A percentile compares a stretch with the other conserved stretches of the same genome.
Conservation (phyloP, 2,113 vertebrate species). For the Salvelinus namaycush region DNA sequence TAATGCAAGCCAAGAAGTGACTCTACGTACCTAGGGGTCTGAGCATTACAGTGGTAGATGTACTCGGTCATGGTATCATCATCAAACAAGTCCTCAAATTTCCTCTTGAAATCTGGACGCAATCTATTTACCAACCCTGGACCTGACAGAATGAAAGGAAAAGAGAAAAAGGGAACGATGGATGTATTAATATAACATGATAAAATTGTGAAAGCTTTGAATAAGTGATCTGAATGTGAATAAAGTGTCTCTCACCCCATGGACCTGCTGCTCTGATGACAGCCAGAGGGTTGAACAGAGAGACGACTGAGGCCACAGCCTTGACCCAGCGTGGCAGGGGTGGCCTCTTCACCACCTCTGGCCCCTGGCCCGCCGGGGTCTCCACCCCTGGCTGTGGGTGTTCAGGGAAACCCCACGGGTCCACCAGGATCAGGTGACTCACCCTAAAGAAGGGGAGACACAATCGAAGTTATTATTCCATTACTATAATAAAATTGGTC, state of each 20-base stretch:
- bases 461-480: too few species aligned
- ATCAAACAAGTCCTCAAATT: conserved; percentile 87
- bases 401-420: conserved; percentile 89
- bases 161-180: not conserved
- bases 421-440: conserved; percentile 87
- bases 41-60: conserved; percentile 92
- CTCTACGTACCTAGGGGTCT: conserved; percentile 80
- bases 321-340: conserved; percentile 81
- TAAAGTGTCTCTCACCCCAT: conserved; percentile 74
- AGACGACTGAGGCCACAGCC: conserved; percentile 75
- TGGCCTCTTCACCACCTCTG: conserved; percentile 52
- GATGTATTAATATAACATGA: not conserved
- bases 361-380: conserved; percentile 40
- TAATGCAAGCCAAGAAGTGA: not conserved
- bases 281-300: conserved; percentile 88
- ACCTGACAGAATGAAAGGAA: conserved; percentile 63
- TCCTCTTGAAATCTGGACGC: conserved; percentile 87
- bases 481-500: too few species aligned
- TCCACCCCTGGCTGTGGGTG: conserved; percentile 63
- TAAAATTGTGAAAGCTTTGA: not conserved
- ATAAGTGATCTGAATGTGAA: not conserved
- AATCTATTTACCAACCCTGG: conserved; percentile 87
- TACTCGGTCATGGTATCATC: conserved; percentile 90
- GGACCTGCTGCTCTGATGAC: conserved; percentile 88
- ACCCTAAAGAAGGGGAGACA: conserved; percentile 71